phyloP scores from a whole-genome alignment of 1,140 invertebrate genomes.

The Trachymyrmex septentrionalis region DNA sequence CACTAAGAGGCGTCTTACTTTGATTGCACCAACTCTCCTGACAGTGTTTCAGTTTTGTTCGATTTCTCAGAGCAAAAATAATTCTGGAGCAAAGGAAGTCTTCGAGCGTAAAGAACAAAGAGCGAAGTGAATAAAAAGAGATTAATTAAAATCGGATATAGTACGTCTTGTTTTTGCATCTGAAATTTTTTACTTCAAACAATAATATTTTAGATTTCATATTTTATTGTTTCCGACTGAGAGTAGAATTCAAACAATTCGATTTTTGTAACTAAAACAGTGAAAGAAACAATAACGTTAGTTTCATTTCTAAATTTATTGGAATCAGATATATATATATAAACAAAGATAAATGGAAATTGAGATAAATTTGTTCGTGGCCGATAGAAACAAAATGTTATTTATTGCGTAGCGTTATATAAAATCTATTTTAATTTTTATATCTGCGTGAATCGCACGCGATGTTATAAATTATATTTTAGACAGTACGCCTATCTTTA shows the following conservation, averaged over 20 bases:
- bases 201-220: no score
- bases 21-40: slow-evolving; percentile 4
- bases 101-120: not conserved
- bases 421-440: slow-evolving; percentile 1
- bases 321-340: not conserved
- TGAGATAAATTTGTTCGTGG: not conserved
- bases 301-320: not conserved
- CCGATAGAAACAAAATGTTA: not conserved
- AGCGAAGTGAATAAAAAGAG: slow-evolving; percentile 16
- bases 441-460: not conserved
- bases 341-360: not conserved
- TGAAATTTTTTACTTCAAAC: not conserved
- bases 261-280: not conserved
- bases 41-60: slow-evolving; percentile 56
- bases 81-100: slow-evolving; percentile 21
- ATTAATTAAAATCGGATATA: not conserved
- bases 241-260: not conserved
- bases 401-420: not conserved
- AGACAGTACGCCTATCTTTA: not conserved
- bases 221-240: not conserved
- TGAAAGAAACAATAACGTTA: not conserved
- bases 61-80: slow-evolving; percentile 64
- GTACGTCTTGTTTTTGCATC: not conserved
- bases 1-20: slow-evolving; percentile 44
- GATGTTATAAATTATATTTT: not conserved